Percentiles rank a stretch among this genome's conserved stretches.
These are phyloP conservation scores for Monopterus albus DNA, from an alignment of 2,113 vertebrate species.

Conservation along the genomic window DNA sequence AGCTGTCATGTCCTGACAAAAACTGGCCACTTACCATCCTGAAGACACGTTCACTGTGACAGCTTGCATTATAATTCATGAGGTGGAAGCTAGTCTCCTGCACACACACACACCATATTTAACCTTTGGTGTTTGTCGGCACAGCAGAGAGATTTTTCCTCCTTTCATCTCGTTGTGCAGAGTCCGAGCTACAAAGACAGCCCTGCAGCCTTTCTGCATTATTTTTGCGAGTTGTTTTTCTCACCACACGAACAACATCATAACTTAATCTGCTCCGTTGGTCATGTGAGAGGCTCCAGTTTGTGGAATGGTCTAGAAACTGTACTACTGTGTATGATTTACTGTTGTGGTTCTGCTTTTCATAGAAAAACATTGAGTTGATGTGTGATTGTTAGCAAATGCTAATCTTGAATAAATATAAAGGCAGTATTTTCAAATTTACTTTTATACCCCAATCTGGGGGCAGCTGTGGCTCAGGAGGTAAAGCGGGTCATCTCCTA, in stretches of 20 bases:
- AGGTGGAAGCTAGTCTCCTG: conserved; percentile 39
- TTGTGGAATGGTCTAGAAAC: neutral
- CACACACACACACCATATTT: conserved; percentile 42
- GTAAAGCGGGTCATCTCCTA: too few species aligned
- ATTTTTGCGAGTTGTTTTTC: conserved; percentile 37
- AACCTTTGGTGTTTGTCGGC: conserved; percentile 48
- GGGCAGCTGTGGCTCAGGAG: too few species aligned
- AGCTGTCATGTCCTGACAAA: conserved; percentile 55
- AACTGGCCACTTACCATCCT: conserved; percentile 62
- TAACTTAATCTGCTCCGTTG: conserved; percentile 30
- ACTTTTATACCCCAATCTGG: too few species aligned
- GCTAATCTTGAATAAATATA: neutral
- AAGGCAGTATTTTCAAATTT: neutral
- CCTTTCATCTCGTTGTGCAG: conserved; percentile 26
- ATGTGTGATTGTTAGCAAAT: neutral
- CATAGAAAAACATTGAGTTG: neutral
- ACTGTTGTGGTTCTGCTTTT: neutral
- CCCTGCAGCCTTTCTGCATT: conserved; percentile 30
- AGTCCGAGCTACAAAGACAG: conserved; percentile 39
- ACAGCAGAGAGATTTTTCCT: conserved; percentile 38
- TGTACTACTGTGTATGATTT: neutral
- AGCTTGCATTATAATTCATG: conserved; percentile 77
- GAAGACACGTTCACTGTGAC: conserved; percentile 61
- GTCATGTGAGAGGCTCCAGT: conserved; percentile 29
- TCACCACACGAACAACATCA: conserved; percentile 1